Base-by-base conservation (phyloP, 2,888 invertebrate genomes). In the Ephialtes manifestator region DNA sequence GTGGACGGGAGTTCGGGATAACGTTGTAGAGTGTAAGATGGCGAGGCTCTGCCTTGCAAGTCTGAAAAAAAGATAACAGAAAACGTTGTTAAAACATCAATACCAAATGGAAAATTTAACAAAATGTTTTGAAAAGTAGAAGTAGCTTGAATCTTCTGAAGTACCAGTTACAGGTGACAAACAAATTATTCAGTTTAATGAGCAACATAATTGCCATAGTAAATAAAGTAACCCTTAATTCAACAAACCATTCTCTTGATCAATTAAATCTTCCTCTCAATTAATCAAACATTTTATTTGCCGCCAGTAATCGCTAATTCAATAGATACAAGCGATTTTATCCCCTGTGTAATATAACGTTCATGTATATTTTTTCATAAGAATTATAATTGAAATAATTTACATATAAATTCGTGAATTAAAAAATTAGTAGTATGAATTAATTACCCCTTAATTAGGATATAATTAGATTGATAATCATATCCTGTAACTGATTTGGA, bases 51-150 rank as follows among this genome's bases (percentile, higher is more conserved):
- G 80, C 88, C 94, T 82, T 92, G 91, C 51, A 93, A 84, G 85
- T 94, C 94, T 94, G 83, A n/a, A 89, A 43, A 43, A 68, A 85
- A 31, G 67, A 86, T 94, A 91, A 1, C 93, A 94, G 35, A 94
- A 88, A 7, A 94, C 94, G 82, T 55, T 15, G 28, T 60, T 60
- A 68, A 20, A 55, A 39, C 68, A 85, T 94, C 91, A 1, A 93
- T 94, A 31, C 94, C 87, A 7, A 94, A 94, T n/a, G 7, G 83
- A 53, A 7, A 43, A 43, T 15, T n/a, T n/a, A n/a, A n/a, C 7
- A 18, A 5, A 28, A 15, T 60, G 7, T 28, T 4, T 8, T 39
- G 39, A 2, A 1, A 2, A 2, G 7, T 39, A 2, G 10, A 39
- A 10, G 10, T 39, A 0, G 39, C 2, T 39, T 39, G 10, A 39